Evolutionary conservation across 2,888 invertebrate genomes (phyloP).

Genomic region (Caenorhabditis drosophilae): DNA sequence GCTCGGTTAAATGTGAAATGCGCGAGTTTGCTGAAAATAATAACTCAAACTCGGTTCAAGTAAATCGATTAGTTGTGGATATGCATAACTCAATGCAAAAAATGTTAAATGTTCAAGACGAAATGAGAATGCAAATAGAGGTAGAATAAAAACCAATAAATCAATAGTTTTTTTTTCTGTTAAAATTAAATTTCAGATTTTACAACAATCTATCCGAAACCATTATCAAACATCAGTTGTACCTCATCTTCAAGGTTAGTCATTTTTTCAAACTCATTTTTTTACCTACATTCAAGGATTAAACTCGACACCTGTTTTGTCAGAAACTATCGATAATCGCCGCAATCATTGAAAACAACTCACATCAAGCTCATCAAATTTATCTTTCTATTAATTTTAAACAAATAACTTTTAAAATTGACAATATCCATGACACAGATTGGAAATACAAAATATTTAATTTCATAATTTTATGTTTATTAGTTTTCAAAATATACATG

Average conservation of each 20-base stretch:
- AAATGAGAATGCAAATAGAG: conserved; percentile 68
- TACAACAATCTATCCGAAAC: conserved; percentile 65
- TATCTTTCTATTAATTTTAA: too few species aligned
- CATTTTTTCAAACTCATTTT: neutral
- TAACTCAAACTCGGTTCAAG: conserved; percentile 60
- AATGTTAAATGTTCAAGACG: conserved; percentile 62
- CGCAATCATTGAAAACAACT: too few species aligned
- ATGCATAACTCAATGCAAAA: conserved; percentile 68
- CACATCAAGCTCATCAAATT: too few species aligned
- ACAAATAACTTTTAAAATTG: too few species aligned
- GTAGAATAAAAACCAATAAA: too few species aligned
- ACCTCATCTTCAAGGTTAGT: conserved; percentile 31
- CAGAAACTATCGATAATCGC: conserved; percentile 21
- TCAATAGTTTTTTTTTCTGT: too few species aligned
- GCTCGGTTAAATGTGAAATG: conserved; percentile 67
- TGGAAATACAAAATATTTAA: too few species aligned
- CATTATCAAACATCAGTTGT: conserved; percentile 51
- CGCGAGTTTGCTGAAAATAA: conserved; percentile 65
- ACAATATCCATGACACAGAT: too few species aligned
- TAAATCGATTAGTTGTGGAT: conserved; percentile 64
- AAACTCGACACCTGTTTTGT: conserved; percentile 19
- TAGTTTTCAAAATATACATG: too few species aligned
- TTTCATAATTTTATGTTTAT: too few species aligned
- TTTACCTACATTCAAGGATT: conserved; percentile 11
- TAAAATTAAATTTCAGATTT: too few species aligned